phyloP scores from a whole-genome alignment of 2,113 vertebrate genomes.

The Jaculus jaculus region DNA sequence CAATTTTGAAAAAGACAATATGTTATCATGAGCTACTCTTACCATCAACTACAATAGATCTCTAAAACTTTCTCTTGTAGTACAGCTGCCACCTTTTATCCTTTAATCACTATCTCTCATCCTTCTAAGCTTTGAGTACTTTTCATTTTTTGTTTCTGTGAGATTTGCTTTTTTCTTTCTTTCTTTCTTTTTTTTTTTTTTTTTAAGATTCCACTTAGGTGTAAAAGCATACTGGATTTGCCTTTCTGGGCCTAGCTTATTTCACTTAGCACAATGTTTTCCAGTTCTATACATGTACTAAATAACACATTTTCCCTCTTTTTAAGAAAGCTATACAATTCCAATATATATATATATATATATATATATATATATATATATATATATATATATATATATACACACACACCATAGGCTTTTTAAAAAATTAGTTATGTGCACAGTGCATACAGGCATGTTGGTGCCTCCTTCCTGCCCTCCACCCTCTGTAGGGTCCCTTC shows the following conservation, averaged over 20 bases:
- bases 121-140: background rate
- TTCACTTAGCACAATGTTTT: background rate
- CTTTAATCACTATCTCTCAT: background rate
- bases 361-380: too few relatives aligned
- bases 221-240: background rate
- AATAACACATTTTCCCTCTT: background rate
- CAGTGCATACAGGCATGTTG: too few relatives aligned
- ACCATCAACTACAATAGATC: accelerated
- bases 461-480: too few relatives aligned
- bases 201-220: background rate
- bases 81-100: too few relatives aligned
- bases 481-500: too few relatives aligned
- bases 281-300: background rate
- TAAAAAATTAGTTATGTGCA: too few relatives aligned
- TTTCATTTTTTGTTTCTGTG: background rate
- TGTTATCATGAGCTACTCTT: background rate
- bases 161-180: background rate
- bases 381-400: too few relatives aligned
- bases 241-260: background rate
- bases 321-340: background rate
- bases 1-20: background rate
- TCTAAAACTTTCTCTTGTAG: background rate
- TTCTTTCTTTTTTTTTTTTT: too few relatives aligned
- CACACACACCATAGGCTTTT: too few relatives aligned
- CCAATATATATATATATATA: too few relatives aligned